phyloP scores from a whole-genome alignment of 92 coral and sea anemone species.

The Siderastrea radians region DNA sequence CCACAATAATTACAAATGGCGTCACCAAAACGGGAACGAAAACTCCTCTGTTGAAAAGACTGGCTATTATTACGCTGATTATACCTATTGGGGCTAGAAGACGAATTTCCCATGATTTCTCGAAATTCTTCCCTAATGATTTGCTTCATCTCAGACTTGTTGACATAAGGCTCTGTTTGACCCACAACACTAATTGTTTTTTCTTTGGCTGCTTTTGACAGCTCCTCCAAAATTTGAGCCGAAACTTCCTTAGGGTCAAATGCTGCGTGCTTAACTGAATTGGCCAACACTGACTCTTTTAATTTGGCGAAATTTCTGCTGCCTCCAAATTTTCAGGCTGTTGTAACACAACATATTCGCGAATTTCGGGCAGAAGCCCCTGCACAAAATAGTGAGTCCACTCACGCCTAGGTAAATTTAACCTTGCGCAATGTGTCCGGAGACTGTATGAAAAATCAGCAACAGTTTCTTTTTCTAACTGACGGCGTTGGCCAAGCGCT shows the following conservation, averaged over 20 bases:
- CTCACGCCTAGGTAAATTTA: conserved; percentile 2
- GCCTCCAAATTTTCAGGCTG: conserved; percentile 38
- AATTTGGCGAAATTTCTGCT: conserved; percentile 16
- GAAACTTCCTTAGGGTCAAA: conserved; percentile 3
- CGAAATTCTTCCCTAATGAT: no score
- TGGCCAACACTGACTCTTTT: conserved; percentile 21
- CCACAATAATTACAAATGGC: conserved; percentile 9
- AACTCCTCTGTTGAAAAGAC: neutral
- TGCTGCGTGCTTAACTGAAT: neutral
- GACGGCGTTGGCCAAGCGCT: no score
- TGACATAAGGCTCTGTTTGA: no score
- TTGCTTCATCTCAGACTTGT: no score
- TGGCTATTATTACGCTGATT: neutral
- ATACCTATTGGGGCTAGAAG: neutral
- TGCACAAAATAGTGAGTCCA: conserved; percentile 33
- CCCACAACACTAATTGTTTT: no score
- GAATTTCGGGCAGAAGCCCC: conserved; percentile 17
- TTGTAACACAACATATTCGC: conserved; percentile 21
- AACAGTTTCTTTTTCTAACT: no score
- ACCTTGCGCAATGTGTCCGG: no score
- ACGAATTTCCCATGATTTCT: neutral
- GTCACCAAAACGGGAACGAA: neutral
- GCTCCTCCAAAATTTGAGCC: neutral
- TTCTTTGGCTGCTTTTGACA: neutral
- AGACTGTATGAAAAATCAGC: no score